Evolutionary conservation across 1,140 invertebrate genomes (phyloP).

Genomic region (Camponotus vicinus): DNA sequence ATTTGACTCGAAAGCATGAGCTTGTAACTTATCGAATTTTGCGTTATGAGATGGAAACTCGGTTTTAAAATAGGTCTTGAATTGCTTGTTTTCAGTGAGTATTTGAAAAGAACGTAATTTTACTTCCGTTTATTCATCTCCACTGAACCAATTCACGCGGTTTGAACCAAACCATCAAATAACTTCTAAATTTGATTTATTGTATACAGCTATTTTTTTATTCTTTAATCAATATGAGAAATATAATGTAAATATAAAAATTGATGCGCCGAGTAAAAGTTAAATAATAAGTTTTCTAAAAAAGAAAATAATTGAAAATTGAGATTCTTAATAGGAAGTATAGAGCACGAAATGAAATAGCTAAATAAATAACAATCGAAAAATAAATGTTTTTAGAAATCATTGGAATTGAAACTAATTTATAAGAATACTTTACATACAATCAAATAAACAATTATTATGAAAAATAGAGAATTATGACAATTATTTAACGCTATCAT

Average conservation of each 20-base stretch:
- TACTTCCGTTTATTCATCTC: slow-evolving; percentile 15
- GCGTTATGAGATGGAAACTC: slow-evolving; percentile 69
- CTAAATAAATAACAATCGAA: not conserved
- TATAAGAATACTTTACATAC: slow-evolving; percentile 4
- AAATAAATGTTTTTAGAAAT: not conserved
- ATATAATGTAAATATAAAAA: slow-evolving; percentile 8
- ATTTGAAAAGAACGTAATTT: slow-evolving; percentile 61
- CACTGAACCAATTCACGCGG: not conserved
- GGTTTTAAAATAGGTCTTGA: slow-evolving; percentile 69
- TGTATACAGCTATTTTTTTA: not conserved
- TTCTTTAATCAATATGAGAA: slow-evolving; percentile 11
- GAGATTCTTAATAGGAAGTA: not conserved
- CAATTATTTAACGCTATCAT: slow-evolving; percentile 20
- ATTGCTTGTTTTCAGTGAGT: slow-evolving; percentile 68
- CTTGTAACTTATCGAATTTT: slow-evolving; percentile 67
- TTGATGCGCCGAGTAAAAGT: not conserved
- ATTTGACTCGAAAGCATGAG: slow-evolving; percentile 54
- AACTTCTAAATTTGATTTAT: slow-evolving; percentile 9
- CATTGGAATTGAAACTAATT: not conserved
- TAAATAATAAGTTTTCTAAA: not conserved
- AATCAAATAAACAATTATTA: not conserved
- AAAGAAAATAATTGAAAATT: not conserved
- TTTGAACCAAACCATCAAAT: slow-evolving; percentile 13
- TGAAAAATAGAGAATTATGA: not conserved
- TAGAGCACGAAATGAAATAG: not conserved